A percentile compares a stretch with the other conserved stretches of the same genome.
Evolutionary conservation across 2,888 invertebrate species (phyloP).

Genomic region (Sarcophaga carnaria): DNA sequence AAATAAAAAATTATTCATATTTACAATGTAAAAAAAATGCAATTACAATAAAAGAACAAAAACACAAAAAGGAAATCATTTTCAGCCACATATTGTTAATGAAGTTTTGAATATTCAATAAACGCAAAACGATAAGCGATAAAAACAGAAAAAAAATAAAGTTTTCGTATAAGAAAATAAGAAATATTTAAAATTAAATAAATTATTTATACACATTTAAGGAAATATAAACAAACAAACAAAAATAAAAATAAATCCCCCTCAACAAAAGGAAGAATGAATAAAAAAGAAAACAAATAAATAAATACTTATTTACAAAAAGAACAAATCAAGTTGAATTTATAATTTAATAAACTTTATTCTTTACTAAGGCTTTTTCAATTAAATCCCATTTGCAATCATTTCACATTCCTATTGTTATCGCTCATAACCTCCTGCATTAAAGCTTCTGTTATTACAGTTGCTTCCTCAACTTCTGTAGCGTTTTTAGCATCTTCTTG

Average conservation of each 20-base stretch:
- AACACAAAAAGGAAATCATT: slow-evolving; percentile 84
- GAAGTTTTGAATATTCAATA: slow-evolving; percentile 42
- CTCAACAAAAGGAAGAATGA: slow-evolving; percentile 21
- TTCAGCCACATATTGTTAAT: slow-evolving; percentile 85
- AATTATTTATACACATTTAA: slow-evolving; percentile 67
- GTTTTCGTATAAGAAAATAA: slow-evolving; percentile 30
- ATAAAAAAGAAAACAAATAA: slow-evolving; percentile 37
- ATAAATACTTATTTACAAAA: slow-evolving; percentile 66
- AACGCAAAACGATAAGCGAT: background rate
- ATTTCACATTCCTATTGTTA: background rate
- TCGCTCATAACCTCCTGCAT: slow-evolving; percentile 23
- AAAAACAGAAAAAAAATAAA: slow-evolving; percentile 2
- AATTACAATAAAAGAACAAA: slow-evolving; percentile 84
- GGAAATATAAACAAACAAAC: slow-evolving; percentile 53
- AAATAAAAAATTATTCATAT: slow-evolving; percentile 53
- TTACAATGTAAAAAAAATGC: slow-evolving; percentile 50
- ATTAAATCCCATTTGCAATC: background rate
- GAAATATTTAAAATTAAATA: slow-evolving; percentile 54
- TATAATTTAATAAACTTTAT: background rate
- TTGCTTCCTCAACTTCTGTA: background rate
- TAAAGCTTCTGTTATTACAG: slow-evolving; percentile 17
- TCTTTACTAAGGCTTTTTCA: background rate
- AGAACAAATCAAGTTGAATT: background rate
- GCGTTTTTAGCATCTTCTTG: background rate
- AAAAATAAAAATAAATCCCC: background rate